Percentiles rank a stretch among this genome's conserved stretches.
phyloP scores from a whole-genome alignment of 2,888 invertebrate genomes.

The Drepanosiphum platanoidis region DNA sequence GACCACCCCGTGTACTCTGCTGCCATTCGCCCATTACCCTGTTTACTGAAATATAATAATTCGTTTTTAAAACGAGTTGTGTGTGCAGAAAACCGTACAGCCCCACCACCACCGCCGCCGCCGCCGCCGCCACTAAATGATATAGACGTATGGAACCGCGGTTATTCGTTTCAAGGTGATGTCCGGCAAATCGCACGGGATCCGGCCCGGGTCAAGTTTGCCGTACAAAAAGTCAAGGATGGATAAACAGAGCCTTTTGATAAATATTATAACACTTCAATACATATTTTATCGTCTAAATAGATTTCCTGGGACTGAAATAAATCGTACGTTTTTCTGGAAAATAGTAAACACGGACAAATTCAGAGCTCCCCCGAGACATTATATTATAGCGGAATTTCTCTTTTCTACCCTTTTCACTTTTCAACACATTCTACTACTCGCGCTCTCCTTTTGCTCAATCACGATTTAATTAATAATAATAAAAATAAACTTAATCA shows the following conservation, averaged over 20 bases:
- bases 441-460: not conserved
- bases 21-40: constrained; percentile 9
- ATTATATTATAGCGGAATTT: not conserved
- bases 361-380: constrained; percentile 2
- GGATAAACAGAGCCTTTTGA: not conserved
- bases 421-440: not conserved
- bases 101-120: too few relatives aligned
- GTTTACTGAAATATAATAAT: constrained; percentile 48
- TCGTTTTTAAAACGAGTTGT: constrained; percentile 45
- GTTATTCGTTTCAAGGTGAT: too few relatives aligned
- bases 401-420: not conserved
- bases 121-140: too few relatives aligned
- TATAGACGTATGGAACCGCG: too few relatives aligned
- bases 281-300: not conserved
- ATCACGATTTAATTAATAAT: not conserved
- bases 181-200: too few relatives aligned
- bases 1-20: constrained; percentile 1
- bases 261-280: not conserved
- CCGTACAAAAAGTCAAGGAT: too few relatives aligned
- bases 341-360: not conserved
- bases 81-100: constrained; percentile 3
- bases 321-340: not conserved
- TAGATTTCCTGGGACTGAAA: not conserved
- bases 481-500: not conserved
- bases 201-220: too few relatives aligned